Evolutionary conservation across 2,888 invertebrate species (phyloP).

Genomic region (Liopterus haemorrhoidalis): DNA sequence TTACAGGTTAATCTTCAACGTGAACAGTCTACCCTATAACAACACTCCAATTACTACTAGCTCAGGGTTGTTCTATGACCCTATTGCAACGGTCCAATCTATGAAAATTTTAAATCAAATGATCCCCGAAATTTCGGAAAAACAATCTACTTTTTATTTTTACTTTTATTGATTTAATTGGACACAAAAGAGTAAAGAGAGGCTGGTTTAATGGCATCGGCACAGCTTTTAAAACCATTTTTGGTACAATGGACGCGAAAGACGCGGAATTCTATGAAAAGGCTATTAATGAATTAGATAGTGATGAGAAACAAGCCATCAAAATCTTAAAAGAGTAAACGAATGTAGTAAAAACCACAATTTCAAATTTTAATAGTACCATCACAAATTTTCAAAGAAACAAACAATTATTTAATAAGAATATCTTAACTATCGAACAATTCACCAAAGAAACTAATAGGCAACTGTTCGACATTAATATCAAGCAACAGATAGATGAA

Average conservation of each 20-base stretch:
- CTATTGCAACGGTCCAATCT: conserved; percentile 14
- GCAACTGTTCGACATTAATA: too few species aligned
- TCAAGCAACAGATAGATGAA: conserved; percentile 9
- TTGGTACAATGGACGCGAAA: conserved; percentile 22
- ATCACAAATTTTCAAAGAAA: conserved; percentile 22
- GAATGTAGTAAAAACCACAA: conserved; percentile 25
- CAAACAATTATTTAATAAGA: conserved; percentile 27
- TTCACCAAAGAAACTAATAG: too few species aligned
- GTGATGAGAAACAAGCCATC: conserved; percentile 21
- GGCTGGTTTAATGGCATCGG: conserved; percentile 26
- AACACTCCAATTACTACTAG: conserved; percentile 8
- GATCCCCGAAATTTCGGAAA: background rate
- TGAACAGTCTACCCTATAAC: background rate
- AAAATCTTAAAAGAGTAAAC: conserved; percentile 26
- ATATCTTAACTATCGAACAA: too few species aligned
- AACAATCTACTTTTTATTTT: too few species aligned
- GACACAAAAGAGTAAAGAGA: conserved; percentile 21
- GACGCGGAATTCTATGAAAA: conserved; percentile 25
- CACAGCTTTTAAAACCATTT: conserved; percentile 23
- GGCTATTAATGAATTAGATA: conserved; percentile 16
- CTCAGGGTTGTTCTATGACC: conserved; percentile 24
- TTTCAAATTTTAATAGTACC: conserved; percentile 27
- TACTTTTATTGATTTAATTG: too few species aligned
- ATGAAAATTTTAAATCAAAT: conserved; percentile 4
- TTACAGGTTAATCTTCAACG: too few species aligned